phyloP scores from a whole-genome alignment of 1,140 invertebrate genomes.

The Drosophila ficusphila region DNA sequence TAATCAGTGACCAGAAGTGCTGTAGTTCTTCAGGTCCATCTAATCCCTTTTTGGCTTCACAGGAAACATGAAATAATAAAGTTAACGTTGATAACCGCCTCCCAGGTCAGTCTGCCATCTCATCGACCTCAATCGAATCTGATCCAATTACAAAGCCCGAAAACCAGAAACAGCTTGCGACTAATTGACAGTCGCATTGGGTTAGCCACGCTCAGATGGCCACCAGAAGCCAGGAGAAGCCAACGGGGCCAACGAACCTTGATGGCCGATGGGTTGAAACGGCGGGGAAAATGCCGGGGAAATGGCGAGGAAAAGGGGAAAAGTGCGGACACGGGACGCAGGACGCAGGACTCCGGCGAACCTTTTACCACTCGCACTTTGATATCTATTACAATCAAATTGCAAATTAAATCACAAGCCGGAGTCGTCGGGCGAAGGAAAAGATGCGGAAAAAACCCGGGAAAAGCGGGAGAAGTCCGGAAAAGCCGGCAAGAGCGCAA shows the following conservation, averaged over 20 bases:
- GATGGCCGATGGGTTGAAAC: conserved; percentile 1
- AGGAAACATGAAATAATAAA: no score
- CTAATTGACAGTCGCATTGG: conserved; percentile 72
- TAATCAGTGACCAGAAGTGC: no score
- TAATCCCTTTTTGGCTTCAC: no score
- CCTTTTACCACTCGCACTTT: conserved; percentile 54
- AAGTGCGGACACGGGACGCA: no score
- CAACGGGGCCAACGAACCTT: conserved; percentile 30
- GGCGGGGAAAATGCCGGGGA: background rate
- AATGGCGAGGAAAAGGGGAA: no score
- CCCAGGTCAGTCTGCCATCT: no score
- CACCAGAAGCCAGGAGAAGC: conserved; percentile 25
- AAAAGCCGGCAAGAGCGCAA: background rate
- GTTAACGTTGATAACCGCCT: no score
- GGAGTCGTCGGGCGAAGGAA: conserved; percentile 25
- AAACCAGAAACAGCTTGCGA: conserved; percentile 38
- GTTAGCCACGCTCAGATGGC: conserved; percentile 39
- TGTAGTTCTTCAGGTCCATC: no score
- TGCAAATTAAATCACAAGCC: conserved; percentile 76
- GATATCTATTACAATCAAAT: conserved; percentile 81
- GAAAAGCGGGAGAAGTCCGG: conserved; percentile 1
- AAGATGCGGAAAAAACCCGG: background rate
- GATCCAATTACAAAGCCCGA: conserved; percentile 40
- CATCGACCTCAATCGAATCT: background rate
- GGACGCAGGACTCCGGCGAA: background rate